phyloP scores from a whole-genome alignment of 2,797 vertebrate genomes.

The Melanotaenia trifasciata region DNA sequence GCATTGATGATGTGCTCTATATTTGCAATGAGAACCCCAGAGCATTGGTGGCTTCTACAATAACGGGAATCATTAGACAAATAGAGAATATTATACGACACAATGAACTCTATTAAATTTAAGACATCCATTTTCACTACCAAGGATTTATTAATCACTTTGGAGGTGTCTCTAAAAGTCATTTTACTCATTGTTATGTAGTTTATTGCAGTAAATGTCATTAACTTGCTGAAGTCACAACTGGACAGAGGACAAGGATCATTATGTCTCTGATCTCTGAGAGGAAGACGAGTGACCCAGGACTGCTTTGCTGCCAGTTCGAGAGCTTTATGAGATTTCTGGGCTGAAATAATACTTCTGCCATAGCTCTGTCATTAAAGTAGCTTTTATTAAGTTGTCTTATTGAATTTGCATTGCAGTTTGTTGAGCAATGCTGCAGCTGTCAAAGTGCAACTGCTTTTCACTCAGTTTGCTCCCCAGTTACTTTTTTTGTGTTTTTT shows the following conservation, averaged over 20 bases:
- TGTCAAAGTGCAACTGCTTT: constrained; percentile 31
- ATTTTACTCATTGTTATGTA: constrained; percentile 31
- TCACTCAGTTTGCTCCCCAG: constrained; percentile 17
- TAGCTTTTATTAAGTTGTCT: constrained; percentile 38
- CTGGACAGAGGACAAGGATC: constrained; percentile 39
- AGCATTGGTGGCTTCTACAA: constrained; percentile 6
- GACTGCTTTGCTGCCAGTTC: constrained; percentile 33
- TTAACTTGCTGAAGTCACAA: constrained; percentile 53
- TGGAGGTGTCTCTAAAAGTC: constrained; percentile 27
- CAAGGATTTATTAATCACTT: constrained; percentile 31
- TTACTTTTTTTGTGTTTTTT: constrained; percentile 33
- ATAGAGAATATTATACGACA: not conserved
- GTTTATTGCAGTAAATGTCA: constrained; percentile 33
- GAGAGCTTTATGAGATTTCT: constrained; percentile 17
- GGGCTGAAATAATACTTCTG: constrained; percentile 19
- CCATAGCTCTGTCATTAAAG: constrained; percentile 32
- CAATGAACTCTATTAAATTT: constrained; percentile 19
- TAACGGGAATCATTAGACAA: constrained; percentile 13
- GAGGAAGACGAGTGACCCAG: constrained; percentile 40
- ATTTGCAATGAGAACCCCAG: not conserved
- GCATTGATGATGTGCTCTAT: not conserved
- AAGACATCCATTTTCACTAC: constrained; percentile 20
- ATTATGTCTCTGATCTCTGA: constrained; percentile 40
- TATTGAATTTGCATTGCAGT: constrained; percentile 36
- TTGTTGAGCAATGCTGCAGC: not conserved